Evolutionary conservation across 64 coral and sea anemone genomes (phyloP), one percentile per base, ranked within the genome.

Genomic region (Pachyseris speciosa): DNA sequence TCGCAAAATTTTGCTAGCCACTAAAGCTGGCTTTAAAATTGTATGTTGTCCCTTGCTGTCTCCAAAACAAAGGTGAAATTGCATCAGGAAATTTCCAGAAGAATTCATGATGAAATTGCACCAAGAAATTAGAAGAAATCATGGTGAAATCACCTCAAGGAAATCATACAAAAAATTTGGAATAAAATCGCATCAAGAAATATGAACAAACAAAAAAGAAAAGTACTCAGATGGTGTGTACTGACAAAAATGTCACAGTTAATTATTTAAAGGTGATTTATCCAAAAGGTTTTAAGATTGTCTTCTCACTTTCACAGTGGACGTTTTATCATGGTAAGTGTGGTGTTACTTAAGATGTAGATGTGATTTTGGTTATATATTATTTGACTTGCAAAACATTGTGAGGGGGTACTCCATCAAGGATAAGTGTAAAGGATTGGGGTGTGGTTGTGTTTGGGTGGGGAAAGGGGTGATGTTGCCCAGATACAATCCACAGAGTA

Each of bases 21-120:
- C 31, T 31, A 59, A 37, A 34, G 51, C 49, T 81, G 77, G 77
- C 33, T 81, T 60, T 26, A 61, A 61, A 81, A 81, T 61, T 81
- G 53, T 61, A 59, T 81, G 77, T 81, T 81, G 77, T 81, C 16
- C 60, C 40, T 81, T 52, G 43, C 48, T 81, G 51, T 81, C 31
- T 60, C 77, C 51, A 81, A 81, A 80, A 81, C 9, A 22, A 60
- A 13, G 20, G 75, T 57, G 77, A 81, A 81, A 81, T 63, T 81
- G 34, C 31, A 31, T 40, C 42, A 50, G 24, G 72, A 31, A 76
- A 17, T 76, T 28, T 29, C 29, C 12, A 19, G 44, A 30, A 50
- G 24, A 29, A 51, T 32, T 75, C 72, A 45, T 50, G 43, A 76
- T 50, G 25, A 74, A 74, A 27, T 74, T n/a, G 15, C 37, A 72